Evolutionary conservation across 2,888 invertebrate genomes (phyloP).

Genomic region (Trissolcus brochymenae): DNA sequence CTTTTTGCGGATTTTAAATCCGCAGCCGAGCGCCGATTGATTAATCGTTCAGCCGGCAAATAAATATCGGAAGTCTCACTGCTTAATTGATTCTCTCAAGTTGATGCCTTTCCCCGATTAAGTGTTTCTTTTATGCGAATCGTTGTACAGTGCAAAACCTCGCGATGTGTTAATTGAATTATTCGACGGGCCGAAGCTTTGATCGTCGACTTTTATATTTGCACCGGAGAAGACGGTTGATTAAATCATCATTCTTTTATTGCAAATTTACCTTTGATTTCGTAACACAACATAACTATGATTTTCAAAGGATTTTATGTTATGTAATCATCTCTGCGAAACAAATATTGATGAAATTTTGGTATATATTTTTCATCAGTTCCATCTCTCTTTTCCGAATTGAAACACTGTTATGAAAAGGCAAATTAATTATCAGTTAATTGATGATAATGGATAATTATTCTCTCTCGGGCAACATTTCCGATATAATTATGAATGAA

Average conservation of each 20-base stretch:
- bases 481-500: too few relatives aligned
- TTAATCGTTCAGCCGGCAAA: slow-evolving; percentile 20
- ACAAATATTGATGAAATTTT: too few relatives aligned
- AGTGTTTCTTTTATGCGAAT: slow-evolving; percentile 16
- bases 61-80: slow-evolving; percentile 31
- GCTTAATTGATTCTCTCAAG: slow-evolving; percentile 26
- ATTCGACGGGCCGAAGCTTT: slow-evolving; percentile 10
- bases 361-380: too few relatives aligned
- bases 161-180: slow-evolving; percentile 21
- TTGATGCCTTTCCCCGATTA: slow-evolving; percentile 16
- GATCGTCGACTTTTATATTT: neutral
- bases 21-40: slow-evolving; percentile 15
- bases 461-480: too few relatives aligned
- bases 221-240: neutral
- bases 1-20: slow-evolving; percentile 20
- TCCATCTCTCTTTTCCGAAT: too few relatives aligned
- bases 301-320: too few relatives aligned
- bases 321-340: too few relatives aligned
- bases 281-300: too few relatives aligned
- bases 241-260: neutral
- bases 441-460: too few relatives aligned
- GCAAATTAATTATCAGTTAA: too few relatives aligned
- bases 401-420: too few relatives aligned
- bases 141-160: neutral
- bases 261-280: neutral